Conservation (phyloP, 2,113 vertebrate species). For the Urocitellus parryii region DNA sequence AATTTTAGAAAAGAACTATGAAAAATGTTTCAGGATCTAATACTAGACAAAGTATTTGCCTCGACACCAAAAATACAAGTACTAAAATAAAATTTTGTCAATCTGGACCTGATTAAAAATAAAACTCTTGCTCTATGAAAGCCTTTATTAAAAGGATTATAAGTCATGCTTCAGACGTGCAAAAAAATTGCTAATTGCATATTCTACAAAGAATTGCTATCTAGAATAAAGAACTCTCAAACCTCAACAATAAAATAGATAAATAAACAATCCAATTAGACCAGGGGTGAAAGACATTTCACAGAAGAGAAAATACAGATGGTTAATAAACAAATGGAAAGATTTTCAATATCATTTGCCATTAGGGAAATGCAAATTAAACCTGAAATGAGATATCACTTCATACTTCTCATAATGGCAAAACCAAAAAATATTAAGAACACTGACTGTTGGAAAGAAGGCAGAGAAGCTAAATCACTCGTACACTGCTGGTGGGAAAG, state of each 20-base stretch:
- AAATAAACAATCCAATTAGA: neutral
- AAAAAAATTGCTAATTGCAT: neutral
- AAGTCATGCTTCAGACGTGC: neutral
- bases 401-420: neutral
- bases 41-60: too few species aligned
- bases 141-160: neutral
- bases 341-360: neutral
- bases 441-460: neutral
- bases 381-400: neutral
- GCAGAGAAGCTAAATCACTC: neutral
- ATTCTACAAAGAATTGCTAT: neutral
- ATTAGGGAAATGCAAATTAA: conserved; percentile 5
- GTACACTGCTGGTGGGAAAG: neutral
- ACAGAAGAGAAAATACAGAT: neutral
- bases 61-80: neutral
- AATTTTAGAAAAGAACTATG: neutral
- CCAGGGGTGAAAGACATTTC: neutral
- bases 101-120: neutral
- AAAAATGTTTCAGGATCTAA: neutral
- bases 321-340: neutral
- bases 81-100: neutral
- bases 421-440: neutral
- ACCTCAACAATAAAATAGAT: neutral
- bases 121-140: neutral
- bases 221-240: neutral